Evolutionary conservation across 2,888 invertebrate species (phyloP).

Genomic region (Allolobophora icterica): DNA sequence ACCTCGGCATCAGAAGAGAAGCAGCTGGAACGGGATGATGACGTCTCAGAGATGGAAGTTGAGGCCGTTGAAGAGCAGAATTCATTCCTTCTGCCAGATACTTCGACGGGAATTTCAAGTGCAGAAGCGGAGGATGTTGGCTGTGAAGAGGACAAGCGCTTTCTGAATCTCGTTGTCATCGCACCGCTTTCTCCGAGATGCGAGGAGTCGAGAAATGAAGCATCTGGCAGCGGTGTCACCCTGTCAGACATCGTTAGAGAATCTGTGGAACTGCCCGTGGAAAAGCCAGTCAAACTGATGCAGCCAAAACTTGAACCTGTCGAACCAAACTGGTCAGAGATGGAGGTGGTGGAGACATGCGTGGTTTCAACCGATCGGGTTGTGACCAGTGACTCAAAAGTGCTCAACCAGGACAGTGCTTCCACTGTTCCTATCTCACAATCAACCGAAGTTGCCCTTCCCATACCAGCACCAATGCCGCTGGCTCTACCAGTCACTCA

Average conservation of each 20-base stretch:
- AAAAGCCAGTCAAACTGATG: not conserved
- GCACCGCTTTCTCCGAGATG: not conserved
- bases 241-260: slow-evolving; percentile 2
- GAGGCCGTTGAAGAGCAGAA: not conserved
- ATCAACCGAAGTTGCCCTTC: not conserved
- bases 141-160: not conserved
- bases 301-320: not conserved
- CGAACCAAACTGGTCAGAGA: not conserved
- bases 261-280: not conserved
- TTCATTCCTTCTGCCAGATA: not conserved
- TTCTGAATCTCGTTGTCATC: slow-evolving; percentile 5
- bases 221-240: not conserved
- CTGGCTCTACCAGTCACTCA: not conserved
- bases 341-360: slow-evolving; percentile 22
- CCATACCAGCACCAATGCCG: not conserved
- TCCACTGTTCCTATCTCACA: not conserved
- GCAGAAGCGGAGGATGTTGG: not conserved
- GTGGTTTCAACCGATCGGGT: not conserved
- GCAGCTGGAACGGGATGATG: not conserved
- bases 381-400: not conserved
- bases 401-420: not conserved
- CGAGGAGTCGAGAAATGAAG: not conserved
- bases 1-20: not conserved
- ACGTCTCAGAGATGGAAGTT: not conserved
- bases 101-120: not conserved